Evolutionary conservation across 2,797 vertebrate genomes (phyloP).

Genomic region (Gephyroberyx darwinii): DNA sequence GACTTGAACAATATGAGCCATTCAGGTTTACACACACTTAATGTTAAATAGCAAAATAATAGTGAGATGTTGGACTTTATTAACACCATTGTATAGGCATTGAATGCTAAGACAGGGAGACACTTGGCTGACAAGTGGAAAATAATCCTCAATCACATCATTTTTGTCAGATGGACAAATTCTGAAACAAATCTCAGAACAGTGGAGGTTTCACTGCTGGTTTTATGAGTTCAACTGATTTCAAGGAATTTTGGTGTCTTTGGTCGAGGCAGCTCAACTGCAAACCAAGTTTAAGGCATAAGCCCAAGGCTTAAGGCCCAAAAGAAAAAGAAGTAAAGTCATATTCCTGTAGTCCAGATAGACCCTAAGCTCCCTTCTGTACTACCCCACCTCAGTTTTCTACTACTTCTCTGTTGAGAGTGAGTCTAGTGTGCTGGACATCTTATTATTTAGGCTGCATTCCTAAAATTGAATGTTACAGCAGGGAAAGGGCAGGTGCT

Average conservation of each 20-base stretch:
- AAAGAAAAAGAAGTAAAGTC: conserved; percentile 25
- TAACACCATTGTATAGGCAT: not conserved
- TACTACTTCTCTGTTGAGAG: not conserved
- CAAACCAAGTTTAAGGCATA: conserved; percentile 41
- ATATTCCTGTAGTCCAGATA: conserved; percentile 23
- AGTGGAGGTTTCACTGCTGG: not conserved
- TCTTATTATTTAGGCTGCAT: conserved; percentile 10
- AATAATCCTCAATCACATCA: no score
- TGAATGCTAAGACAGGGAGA: not conserved
- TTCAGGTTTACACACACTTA: not conserved
- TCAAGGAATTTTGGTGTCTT: conserved; percentile 7
- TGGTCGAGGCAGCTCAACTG: conserved; percentile 8
- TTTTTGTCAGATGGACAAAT: not conserved
- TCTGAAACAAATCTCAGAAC: not conserved
- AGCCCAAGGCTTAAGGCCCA: conserved; percentile 40
- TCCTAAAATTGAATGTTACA: not conserved
- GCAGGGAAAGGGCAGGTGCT: conserved; percentile 9
- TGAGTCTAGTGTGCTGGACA: conserved; percentile 14
- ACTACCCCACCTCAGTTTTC: conserved; percentile 12
- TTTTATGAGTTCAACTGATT: conserved; percentile 16
- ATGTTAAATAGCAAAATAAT: not conserved
- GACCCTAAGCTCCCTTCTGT: conserved; percentile 14
- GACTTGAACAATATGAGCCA: not conserved
- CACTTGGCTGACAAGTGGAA: no score
- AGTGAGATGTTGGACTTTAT: not conserved